These are phyloP conservation scores for Protophormia terraenovae DNA, from an alignment of 2,888 invertebrate genomes.

Conservation along the genomic window DNA sequence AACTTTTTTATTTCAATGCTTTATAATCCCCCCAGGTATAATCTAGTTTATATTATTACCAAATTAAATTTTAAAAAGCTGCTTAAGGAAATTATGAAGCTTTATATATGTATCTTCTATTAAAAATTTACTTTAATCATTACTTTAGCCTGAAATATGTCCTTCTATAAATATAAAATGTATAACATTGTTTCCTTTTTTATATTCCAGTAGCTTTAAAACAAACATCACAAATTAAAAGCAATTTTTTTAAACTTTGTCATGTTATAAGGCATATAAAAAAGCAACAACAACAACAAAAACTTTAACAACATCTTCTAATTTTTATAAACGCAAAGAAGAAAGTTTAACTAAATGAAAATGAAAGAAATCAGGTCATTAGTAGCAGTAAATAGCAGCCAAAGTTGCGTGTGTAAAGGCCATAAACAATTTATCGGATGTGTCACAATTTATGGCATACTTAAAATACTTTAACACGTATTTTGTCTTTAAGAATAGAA, in stretches of 20 bases:
- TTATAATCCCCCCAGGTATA: no score
- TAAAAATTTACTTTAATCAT: no score
- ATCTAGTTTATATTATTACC: no score
- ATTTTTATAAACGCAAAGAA: background rate
- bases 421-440: constrained; percentile 68
- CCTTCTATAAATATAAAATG: background rate
- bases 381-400: background rate
- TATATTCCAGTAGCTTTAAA: background rate
- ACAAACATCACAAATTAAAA: background rate
- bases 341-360: background rate
- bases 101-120: no score
- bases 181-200: background rate
- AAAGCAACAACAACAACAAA: background rate
- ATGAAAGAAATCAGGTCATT: constrained; percentile 61
- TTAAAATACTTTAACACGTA: constrained; percentile 67
- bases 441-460: constrained; percentile 66
- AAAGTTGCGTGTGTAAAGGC: constrained; percentile 58
- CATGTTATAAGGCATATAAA: background rate
- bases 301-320: constrained; percentile 15
- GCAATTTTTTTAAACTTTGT: background rate
- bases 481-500: constrained; percentile 43
- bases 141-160: background rate
- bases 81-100: no score
- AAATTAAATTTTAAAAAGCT: no score
- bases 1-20: no score